Conservation (phyloP, 2,797 vertebrate species). For the Spinus olivaceus region DNA sequence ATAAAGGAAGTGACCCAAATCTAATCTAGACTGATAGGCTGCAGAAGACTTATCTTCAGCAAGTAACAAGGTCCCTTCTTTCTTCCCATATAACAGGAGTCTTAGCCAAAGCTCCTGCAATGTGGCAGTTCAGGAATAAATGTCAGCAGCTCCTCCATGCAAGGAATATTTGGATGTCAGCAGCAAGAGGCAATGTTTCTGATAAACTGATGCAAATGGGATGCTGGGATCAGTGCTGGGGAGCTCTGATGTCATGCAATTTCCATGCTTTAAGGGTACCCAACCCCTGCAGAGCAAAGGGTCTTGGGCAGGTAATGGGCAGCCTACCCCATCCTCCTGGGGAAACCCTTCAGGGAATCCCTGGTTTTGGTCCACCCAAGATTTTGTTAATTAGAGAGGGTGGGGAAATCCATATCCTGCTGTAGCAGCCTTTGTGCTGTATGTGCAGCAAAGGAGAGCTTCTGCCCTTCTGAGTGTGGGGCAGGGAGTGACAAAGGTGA, state of each 20-base stretch:
- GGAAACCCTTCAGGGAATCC: background rate
- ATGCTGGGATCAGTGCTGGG: background rate
- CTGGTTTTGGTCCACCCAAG: background rate
- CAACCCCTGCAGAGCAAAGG: accelerated
- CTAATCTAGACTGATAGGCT: slow-evolving; percentile 2
- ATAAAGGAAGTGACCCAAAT: slow-evolving; percentile 18
- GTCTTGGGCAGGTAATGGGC: accelerated
- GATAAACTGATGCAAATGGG: background rate
- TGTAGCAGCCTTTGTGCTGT: background rate
- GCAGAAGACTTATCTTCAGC: background rate
- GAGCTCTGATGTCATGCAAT: background rate
- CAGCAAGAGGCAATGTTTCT: background rate
- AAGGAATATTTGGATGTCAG: background rate
- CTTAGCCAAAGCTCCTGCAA: background rate
- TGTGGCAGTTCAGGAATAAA: background rate
- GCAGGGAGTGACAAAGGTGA: background rate
- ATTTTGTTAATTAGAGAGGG: background rate
- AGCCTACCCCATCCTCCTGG: background rate
- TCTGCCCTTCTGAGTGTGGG: background rate
- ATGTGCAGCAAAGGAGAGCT: background rate
- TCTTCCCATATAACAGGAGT: background rate
- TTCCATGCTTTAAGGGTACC: background rate
- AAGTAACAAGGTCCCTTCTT: background rate
- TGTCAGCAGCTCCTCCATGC: background rate
- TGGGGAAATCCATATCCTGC: background rate